Base-by-base conservation (phyloP, 2,888 invertebrate genomes). In the Camponotus fellah region DNA sequence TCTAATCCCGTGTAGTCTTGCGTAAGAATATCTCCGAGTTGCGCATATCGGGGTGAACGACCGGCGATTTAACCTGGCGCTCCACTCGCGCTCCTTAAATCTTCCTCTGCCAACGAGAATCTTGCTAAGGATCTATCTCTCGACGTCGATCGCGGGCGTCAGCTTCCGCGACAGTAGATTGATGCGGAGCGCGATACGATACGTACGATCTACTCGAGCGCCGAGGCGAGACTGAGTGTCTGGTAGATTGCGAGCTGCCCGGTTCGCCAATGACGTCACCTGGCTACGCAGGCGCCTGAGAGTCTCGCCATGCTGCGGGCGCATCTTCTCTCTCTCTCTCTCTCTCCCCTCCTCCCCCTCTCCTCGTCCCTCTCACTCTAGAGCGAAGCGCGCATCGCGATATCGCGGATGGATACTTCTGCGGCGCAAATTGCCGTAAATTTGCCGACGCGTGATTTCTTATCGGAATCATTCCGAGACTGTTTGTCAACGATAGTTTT, bases 191-290 rank as follows among this genome's bases (percentile, higher is more conserved):
- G 68, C 60, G 53, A n/a, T 37, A 46, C 49, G 37, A 66, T 17
- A 40, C 62, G n/a, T 66, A 72, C 83, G 79, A 90, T 85, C 87
- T 86, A 86, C 21, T 77, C 81, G 85, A 93, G 90, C 91, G 93
- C 90, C 92, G 90, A 92, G 92, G 91, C 94, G 94, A 95, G 94
- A 95, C 94, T 95, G 93, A 93, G 82, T 94, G 94, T 94, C 94
- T 94, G 91, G 91, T 89, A 89, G 87, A 88, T 82, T 84, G 82
- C 87, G 86, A 86, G 88, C 90, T 90, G 90, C 91, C 91, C 90
- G 91, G 93, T 93, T 93, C 93, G 82, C 93, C 93, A 92, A 90
- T 93, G 94, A 93, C 93, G 94, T 94, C 93, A 93, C 86, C 62
- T 69, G 75, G 89, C 90, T 83, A 93, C 93, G 93, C 93, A 92